Conservation (phyloP, 2,888 invertebrate genomes). For the Phlogophora meticulosa region DNA sequence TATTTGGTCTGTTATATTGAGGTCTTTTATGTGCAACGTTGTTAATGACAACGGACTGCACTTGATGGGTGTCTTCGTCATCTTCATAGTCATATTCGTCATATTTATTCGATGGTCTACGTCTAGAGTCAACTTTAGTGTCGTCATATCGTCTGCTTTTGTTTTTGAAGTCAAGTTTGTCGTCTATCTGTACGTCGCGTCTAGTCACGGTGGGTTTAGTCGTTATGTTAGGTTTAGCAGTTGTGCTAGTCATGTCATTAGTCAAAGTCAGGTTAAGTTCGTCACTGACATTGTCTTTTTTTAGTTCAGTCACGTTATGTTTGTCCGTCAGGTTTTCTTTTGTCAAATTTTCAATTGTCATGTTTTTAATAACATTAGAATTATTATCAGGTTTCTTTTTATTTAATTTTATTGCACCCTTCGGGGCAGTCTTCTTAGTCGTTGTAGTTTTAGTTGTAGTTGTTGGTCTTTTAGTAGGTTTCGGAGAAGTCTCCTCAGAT, state of each 20-base stretch:
- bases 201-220: slow-evolving; percentile 70
- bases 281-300: slow-evolving; percentile 65
- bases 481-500: slow-evolving; percentile 77
- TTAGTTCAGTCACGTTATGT: slow-evolving; percentile 61
- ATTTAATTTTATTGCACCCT: slow-evolving; percentile 62
- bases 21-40: slow-evolving; percentile 85
- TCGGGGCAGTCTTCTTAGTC: slow-evolving; percentile 71
- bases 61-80: slow-evolving; percentile 81
- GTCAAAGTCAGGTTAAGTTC: slow-evolving; percentile 66
- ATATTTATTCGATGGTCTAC: slow-evolving; percentile 75
- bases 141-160: slow-evolving; percentile 85
- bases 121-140: slow-evolving; percentile 74
- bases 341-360: slow-evolving; percentile 65
- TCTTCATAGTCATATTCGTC: slow-evolving; percentile 80
- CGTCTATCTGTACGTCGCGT: slow-evolving; percentile 83
- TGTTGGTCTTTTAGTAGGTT: slow-evolving; percentile 72
- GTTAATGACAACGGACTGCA: slow-evolving; percentile 85
- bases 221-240: slow-evolving; percentile 46
- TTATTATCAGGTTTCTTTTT: slow-evolving; percentile 69
- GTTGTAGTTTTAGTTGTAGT: slow-evolving; percentile 68
- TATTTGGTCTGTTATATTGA: slow-evolving; percentile 57
- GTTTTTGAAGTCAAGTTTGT: slow-evolving; percentile 92
- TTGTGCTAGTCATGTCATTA: slow-evolving; percentile 63
- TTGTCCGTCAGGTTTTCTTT: slow-evolving; percentile 63
- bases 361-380: slow-evolving; percentile 68